phyloP scores from a whole-genome alignment of 2,888 invertebrate species.

The Lepidocyrtoides sp. region DNA sequence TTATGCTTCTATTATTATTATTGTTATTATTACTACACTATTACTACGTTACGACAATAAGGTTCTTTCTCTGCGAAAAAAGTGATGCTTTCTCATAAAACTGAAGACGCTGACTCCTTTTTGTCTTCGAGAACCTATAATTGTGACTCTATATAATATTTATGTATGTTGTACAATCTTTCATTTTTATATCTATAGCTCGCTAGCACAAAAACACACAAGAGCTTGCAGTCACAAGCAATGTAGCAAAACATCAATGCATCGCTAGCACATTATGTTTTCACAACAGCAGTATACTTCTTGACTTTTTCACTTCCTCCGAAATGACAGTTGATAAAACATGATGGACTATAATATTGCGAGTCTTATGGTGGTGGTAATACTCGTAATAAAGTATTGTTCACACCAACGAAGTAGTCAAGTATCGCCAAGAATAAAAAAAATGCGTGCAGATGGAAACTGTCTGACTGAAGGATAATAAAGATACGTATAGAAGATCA shows the following conservation, averaged over 20 bases:
- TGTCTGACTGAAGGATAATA: neutral
- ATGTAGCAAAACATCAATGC: neutral
- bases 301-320: neutral
- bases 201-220: neutral
- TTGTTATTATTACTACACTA: conserved; percentile 2
- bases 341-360: conserved; percentile 68
- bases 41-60: conserved; percentile 23
- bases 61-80: neutral
- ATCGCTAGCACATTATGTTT: neutral
- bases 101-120: conserved; percentile 31
- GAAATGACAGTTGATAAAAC: conserved; percentile 63
- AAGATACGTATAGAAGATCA: neutral
- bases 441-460: conserved; percentile 40
- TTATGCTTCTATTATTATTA: neutral
- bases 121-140: conserved; percentile 37
- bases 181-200: neutral
- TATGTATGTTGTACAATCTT: neutral
- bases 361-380: neutral
- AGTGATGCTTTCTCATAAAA: conserved; percentile 29
- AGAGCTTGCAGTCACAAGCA: too few species aligned
- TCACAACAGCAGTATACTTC: neutral
- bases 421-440: neutral
- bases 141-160: conserved; percentile 4
- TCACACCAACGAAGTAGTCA: too few species aligned
- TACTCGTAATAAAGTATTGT: too few species aligned